Evolutionary conservation across 2,888 invertebrate genomes (phyloP).

Genomic region (Brachylomia viminalis): DNA sequence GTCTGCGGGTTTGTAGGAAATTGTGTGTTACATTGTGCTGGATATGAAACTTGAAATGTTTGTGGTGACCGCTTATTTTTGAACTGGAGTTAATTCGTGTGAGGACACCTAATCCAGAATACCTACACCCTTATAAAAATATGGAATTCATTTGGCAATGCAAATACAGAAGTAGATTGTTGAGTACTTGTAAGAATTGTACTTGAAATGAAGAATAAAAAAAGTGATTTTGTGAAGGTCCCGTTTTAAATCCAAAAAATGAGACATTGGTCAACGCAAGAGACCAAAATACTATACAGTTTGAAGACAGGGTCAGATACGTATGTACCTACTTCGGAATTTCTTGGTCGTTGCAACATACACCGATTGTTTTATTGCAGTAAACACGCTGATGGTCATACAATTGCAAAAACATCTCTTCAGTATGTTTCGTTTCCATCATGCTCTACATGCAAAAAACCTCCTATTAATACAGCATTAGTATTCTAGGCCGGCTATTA

Average conservation of each 20-base stretch:
- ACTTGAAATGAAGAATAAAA: too few relatives aligned
- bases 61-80: slow-evolving; percentile 42
- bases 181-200: too few relatives aligned
- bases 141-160: too few relatives aligned
- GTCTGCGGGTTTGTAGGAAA: slow-evolving; percentile 49
- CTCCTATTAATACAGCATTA: slow-evolving; percentile 29
- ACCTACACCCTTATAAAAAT: too few relatives aligned
- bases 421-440: background rate
- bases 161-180: too few relatives aligned
- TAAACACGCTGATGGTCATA: slow-evolving; percentile 1
- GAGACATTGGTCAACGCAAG: background rate
- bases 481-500: slow-evolving; percentile 25
- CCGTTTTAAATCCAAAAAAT: too few relatives aligned
- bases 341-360: background rate
- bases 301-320: background rate
- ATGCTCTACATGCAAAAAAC: slow-evolving; percentile 44
- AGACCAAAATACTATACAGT: background rate
- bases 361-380: background rate
- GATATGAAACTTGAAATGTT: slow-evolving; percentile 30
- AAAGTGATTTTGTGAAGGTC: too few relatives aligned
- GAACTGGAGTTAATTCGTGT: slow-evolving; percentile 18
- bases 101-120: background rate
- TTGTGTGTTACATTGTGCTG: slow-evolving; percentile 32
- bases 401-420: slow-evolving; percentile 7
- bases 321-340: background rate